Conservation (phyloP, 2,113 vertebrate species). For the Saccopteryx leptura region DNA sequence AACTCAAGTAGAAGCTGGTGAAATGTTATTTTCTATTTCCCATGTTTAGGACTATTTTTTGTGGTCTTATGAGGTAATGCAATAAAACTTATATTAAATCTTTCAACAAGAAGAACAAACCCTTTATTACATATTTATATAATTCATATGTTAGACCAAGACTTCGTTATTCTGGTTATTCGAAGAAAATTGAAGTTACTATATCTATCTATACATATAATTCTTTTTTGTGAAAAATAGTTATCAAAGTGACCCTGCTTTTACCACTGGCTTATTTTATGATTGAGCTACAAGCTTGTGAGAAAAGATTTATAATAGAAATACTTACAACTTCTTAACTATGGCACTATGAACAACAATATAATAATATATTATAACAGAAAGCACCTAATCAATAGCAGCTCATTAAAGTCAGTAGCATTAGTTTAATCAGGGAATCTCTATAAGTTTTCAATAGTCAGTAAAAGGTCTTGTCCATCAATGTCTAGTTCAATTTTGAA, state of each 20-base stretch:
- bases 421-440: conserved; percentile 69
- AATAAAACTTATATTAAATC: background rate
- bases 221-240: conserved; percentile 36
- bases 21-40: conserved; percentile 47
- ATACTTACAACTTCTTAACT: conserved; percentile 39
- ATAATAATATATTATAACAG: conserved; percentile 66
- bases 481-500: conserved; percentile 81
- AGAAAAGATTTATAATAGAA: conserved; percentile 35
- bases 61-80: background rate
- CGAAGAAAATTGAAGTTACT: conserved; percentile 24
- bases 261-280: background rate
- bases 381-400: conserved; percentile 77
- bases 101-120: conserved; percentile 13
- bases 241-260: background rate
- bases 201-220: background rate
- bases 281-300: background rate
- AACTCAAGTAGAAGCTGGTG: conserved; percentile 1
- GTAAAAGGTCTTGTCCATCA: conserved; percentile 86
- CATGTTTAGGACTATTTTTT: background rate
- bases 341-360: background rate
- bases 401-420: conserved; percentile 70
- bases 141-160: background rate
- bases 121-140: background rate
- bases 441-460: conserved; percentile 72
- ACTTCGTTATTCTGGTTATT: background rate